A percentile compares a stretch with the other conserved stretches of the same genome.
These are phyloP conservation scores for Saturnia japonica DNA, from an alignment of 2,888 invertebrate genomes.

Conservation along the genomic window DNA sequence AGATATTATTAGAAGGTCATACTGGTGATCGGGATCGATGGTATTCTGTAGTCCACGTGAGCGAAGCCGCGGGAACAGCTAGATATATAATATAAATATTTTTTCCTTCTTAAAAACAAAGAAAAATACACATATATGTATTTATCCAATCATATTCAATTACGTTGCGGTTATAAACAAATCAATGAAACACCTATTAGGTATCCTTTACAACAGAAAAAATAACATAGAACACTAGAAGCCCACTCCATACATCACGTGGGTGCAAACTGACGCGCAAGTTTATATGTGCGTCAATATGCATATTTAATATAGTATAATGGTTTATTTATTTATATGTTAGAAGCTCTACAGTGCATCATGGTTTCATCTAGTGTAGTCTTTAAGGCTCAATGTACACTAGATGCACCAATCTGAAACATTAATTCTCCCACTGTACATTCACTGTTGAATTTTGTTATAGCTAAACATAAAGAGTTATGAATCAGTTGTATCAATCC, in stretches of 20 bases:
- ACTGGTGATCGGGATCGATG: too few relatives aligned
- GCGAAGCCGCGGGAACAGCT: too few relatives aligned
- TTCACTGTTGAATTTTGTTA: background rate
- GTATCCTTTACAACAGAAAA: background rate
- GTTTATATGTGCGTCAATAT: background rate
- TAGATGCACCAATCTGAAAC: background rate
- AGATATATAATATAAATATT: too few relatives aligned
- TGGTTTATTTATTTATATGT: background rate
- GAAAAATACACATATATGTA: too few relatives aligned
- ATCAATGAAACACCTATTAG: background rate
- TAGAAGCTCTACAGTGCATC: background rate
- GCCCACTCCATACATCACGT: background rate
- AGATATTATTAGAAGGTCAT: too few relatives aligned
- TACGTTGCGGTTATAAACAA: background rate
- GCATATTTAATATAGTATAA: background rate
- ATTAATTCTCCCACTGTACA: background rate
- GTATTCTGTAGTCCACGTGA: too few relatives aligned
- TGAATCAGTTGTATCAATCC: background rate
- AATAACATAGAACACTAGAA: conserved; percentile 1
- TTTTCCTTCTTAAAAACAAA: too few relatives aligned
- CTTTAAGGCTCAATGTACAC: background rate
- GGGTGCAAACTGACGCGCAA: background rate
- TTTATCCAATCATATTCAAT: background rate
- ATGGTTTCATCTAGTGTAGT: background rate
- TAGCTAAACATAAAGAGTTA: background rate